Evolutionary conservation across 1,140 invertebrate species (phyloP), one percentile per base, ranked within the genome.

Genomic region (Saccostrea glomerata): DNA sequence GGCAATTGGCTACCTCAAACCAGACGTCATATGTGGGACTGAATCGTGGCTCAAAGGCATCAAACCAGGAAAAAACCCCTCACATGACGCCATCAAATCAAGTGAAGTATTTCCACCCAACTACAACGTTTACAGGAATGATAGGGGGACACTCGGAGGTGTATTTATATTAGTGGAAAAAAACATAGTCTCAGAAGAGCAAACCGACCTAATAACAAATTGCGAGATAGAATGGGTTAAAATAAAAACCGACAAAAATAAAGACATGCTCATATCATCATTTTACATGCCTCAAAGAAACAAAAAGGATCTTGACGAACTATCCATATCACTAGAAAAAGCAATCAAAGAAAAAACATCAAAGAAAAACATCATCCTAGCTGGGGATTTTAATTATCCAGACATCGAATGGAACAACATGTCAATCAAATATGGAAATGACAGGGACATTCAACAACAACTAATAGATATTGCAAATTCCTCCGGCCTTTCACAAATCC

Each of bases 21-120:
- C 90, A 73, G 90, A 89, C 66, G 83, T 90, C 17, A 70, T 91
- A 54, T 91, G 89, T 86, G 89, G 86, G 7, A 89, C 83, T n/a
- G 89, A 91, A 77, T 91, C 90, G 47, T 91, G 89, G 89, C 85
- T 66, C 1, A 85, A 73, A 85, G 86, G 86, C 15, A 47, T 82
- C 17, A n/a, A 84, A 84, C 40, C 73, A 47, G 56, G 82, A 58
- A 47, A 82, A 54, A 84, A 84, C 17, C 86, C 86, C 1, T 23
- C 70, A 47, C 47, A 30, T 20, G 58, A 85, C 13, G 82, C 84
- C 15, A 88, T 88, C 36, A 86, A 66, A 82, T 88, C 89, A 56
- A 84, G 87, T 25, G 87, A 90, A 84, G 55, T 90, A 17, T 88
- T 90, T 55, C 89, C 87, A 82, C 1, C 13, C 12, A 40, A 86